A percentile compares a stretch with the other conserved stretches of the same genome.
Evolutionary conservation across 2,113 vertebrate genomes (phyloP).

Genomic region (Corythoichthys intestinalis): DNA sequence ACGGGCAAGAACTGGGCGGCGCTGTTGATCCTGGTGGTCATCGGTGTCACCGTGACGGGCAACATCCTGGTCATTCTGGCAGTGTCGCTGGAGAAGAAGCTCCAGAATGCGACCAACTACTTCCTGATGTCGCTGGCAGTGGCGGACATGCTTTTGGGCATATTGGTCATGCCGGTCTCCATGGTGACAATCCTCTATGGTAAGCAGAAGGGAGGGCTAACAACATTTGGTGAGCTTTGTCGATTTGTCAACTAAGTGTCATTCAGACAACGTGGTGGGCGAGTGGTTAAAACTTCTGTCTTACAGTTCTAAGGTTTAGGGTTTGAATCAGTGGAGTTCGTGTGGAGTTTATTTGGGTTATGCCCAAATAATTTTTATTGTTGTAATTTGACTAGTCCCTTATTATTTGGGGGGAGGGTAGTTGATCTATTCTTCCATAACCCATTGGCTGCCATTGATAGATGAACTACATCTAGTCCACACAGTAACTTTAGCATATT

Average conservation of each 20-base stretch:
- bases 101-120: slow-evolving; percentile 97
- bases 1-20: slow-evolving; percentile 89
- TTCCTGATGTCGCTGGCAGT: slow-evolving; percentile 97
- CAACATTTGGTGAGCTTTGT: slow-evolving; percentile 35
- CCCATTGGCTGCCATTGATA: too few relatives aligned
- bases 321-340: background rate
- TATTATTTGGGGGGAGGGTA: too few relatives aligned
- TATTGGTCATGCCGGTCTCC: slow-evolving; percentile 95
- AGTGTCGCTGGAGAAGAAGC: slow-evolving; percentile 92
- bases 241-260: background rate
- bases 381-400: too few relatives aligned
- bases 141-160: slow-evolving; percentile 92
- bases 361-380: too few relatives aligned
- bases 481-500: too few relatives aligned
- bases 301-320: background rate
- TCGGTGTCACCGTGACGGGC: slow-evolving; percentile 87
- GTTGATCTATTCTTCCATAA: too few relatives aligned
- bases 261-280: background rate
- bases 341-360: background rate
- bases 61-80: slow-evolving; percentile 97
- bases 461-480: too few relatives aligned
- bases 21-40: slow-evolving; percentile 80
- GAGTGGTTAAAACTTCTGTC: background rate
- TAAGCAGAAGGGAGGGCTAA: slow-evolving; percentile 53
- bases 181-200: slow-evolving; percentile 93